Base-by-base conservation (phyloP, 2,888 invertebrate species). In the Ypsolopha scabrella region DNA sequence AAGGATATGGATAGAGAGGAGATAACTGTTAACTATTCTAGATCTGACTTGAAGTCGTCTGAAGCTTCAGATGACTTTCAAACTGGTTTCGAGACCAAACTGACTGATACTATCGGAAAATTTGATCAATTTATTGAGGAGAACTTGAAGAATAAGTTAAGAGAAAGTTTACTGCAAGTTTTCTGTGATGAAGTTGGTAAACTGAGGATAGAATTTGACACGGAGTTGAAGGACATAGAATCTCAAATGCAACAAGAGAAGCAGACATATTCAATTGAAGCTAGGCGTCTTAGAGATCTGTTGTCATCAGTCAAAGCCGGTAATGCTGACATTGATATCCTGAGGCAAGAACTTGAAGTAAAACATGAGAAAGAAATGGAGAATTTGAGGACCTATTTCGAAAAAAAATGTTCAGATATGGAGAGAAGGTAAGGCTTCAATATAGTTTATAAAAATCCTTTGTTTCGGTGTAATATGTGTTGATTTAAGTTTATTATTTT, bases 281-380 rank as follows among this genome's bases (percentile, higher is more conserved):
- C 89, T 1, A 69, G 80, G 24, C 77, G 77, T 43, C 61, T 91
- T 37, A 77, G 88, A 54, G 89, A 89, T 43, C 71, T 91, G 10
- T 62, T 91, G 33, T 74, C 83, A 0, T 87, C 80, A 7, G 87
- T 90, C 0, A 89, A 90, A 64, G 87, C 89, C 47, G 89, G 89
- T 1, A 87, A 87, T 52, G 82, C 80, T 0, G 89, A 89, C 53
- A 71, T 92, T 14, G 79, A 88, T 9, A 82, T 86, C 11, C 60
- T 91, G 44, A 80, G 88, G 51, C 72, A 82, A 35, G 92, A 92
- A 62, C 71, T 93, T 35, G 90, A 90, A 51, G 66, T 75, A 6
- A 90, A 90, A 62, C 93, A 94, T 74, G 87, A 90, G 38, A 90
- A 89, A 56, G 93, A 94, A 70, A 91, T 94, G 91, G 93, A 93